Evolutionary conservation across 2,797 vertebrate genomes (phyloP).

Genomic region (Gallinago solitaria): DNA sequence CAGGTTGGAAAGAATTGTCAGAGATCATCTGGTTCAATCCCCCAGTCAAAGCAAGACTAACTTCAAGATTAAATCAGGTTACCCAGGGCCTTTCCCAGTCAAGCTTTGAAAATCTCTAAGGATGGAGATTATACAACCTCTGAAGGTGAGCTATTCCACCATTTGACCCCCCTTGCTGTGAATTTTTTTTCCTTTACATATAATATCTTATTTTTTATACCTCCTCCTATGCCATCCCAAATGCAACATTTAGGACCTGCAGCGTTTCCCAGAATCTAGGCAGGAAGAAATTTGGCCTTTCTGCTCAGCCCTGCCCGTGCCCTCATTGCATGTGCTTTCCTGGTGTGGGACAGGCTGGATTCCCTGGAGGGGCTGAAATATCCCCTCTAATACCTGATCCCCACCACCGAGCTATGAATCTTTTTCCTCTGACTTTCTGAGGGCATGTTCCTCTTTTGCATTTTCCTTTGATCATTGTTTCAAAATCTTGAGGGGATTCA

Average conservation of each 20-base stretch:
- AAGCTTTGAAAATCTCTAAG: not conserved
- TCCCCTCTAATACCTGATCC: not conserved
- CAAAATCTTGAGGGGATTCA: conserved; percentile 28
- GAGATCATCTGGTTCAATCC: not conserved
- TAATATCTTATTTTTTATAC: not conserved
- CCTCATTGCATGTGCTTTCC: not conserved
- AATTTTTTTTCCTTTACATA: not conserved
- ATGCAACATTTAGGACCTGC: not conserved
- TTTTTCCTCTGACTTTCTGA: not conserved
- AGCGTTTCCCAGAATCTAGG: not conserved
- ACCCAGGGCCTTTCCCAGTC: not conserved
- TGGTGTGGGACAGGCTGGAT: not conserved
- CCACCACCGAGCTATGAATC: not conserved
- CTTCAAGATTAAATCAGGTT: not conserved
- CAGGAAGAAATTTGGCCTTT: not conserved
- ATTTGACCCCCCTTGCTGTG: not conserved
- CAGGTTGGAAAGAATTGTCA: not conserved
- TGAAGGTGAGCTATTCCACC: not conserved
- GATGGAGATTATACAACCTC: not conserved
- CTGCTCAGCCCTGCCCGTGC: not conserved
- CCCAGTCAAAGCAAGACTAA: not conserved
- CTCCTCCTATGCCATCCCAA: not conserved
- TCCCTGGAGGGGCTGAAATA: not conserved
- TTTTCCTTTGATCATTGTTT: conserved; percentile 55
- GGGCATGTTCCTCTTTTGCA: not conserved